Evolutionary conservation across 1,140 invertebrate genomes (phyloP), one percentile per base, ranked within the genome.

Genomic region (Ectropis grisescens): DNA sequence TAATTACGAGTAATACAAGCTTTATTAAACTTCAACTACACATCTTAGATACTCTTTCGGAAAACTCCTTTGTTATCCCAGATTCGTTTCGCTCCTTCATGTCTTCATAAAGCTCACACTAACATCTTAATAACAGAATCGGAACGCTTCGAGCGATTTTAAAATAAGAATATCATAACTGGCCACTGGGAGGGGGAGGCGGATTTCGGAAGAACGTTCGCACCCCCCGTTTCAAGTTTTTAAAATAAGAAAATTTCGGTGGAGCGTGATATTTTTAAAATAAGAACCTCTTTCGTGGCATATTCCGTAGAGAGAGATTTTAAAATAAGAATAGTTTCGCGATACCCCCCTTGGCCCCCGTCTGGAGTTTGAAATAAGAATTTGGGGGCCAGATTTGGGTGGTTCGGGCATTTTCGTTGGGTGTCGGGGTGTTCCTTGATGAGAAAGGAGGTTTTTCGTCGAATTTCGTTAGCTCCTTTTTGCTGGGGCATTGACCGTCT

Each of bases 251-350:
- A 75, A 75, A 71, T 79, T 79, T 76, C 69, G 71, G 74, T 74
- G 69, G 71, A 75, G 70, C 72, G 72, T 79, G 70, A 79, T 79
- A 75, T 79, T 79, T 72, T 79, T 75, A 74, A 74, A 75, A 75
- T 72, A 72, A 74, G 69, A 74, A 71, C 65, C 70, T 76, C 71
- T 72, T 68, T 71, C 69, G 69, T 68, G 69, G 69, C 75, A 70
- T 80, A 80, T 76, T 80, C 75, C 75, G 75, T 72, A 61, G 75
- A 76, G 71, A 75, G 67, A 75, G 69, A 72, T 79, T 80, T 76
- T 80, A 72, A 80, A 80, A 80, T 80, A 76, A 80, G 71, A 80
- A 80, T 80, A 80, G 75, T 80, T 80, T 80, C 62, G 67, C 67
- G 69, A 74, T 70, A 64, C 67, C 64, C 57, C 66, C 57, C 44